These are phyloP conservation scores for Manis pentadactyla DNA, from an alignment of 2,797 vertebrate genomes.

Conservation along the genomic window DNA sequence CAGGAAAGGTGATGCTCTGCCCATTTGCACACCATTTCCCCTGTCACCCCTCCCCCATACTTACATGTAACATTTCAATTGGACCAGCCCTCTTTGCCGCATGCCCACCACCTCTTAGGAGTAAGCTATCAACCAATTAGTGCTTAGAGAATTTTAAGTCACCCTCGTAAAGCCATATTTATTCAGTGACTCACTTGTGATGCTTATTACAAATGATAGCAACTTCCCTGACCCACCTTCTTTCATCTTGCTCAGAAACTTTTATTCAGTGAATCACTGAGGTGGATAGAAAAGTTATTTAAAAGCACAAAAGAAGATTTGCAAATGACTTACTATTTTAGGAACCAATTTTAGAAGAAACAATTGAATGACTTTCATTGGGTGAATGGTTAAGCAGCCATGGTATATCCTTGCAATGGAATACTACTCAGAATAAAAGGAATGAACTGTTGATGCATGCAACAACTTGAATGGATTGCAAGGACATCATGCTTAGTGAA, in stretches of 20 bases:
- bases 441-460: background rate
- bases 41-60: background rate
- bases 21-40: background rate
- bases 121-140: background rate
- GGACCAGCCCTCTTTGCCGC: background rate
- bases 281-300: background rate
- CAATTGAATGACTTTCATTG: background rate
- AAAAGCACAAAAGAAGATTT: background rate
- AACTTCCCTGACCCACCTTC: background rate
- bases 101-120: background rate
- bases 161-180: background rate
- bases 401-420: background rate
- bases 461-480: background rate
- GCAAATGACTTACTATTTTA: background rate
- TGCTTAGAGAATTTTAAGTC: background rate
- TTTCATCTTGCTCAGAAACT: background rate
- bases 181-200: background rate
- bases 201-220: background rate
- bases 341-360: background rate
- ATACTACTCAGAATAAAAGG: background rate
- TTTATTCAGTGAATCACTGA: background rate
- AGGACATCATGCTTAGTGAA: background rate
- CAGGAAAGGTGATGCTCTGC: background rate
- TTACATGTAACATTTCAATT: background rate
- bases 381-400: background rate